Percentiles rank a stretch among this genome's conserved stretches.
These are phyloP conservation scores for Teleogryllus occipitalis DNA, from an alignment of 1,140 invertebrate genomes.

Conservation along the genomic window DNA sequence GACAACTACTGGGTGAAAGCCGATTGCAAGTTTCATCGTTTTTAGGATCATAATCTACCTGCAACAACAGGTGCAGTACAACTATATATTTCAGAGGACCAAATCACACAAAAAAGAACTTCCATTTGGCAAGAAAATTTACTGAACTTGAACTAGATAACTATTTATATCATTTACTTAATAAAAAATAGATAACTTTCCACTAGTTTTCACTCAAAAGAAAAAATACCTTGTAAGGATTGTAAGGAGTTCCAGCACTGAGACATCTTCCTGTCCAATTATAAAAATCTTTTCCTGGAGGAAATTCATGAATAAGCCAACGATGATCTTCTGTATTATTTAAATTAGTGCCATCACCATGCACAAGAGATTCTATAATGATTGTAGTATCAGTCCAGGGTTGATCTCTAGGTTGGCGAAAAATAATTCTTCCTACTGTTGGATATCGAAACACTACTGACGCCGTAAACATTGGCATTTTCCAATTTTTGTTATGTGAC, in stretches of 20 bases:
- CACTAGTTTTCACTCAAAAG: not conserved
- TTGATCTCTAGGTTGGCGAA: constrained; percentile 71
- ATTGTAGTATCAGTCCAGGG: constrained; percentile 75
- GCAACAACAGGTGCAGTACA: too few relatives aligned
- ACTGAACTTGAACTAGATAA: too few relatives aligned
- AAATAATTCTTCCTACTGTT: constrained; percentile 74
- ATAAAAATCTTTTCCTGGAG: constrained; percentile 76
- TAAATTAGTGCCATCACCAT: constrained; percentile 72
- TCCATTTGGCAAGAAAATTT: too few relatives aligned
- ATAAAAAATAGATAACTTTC: too few relatives aligned
- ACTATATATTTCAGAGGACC: too few relatives aligned
- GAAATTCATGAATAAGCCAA: constrained; percentile 53
- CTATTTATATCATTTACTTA: too few relatives aligned
- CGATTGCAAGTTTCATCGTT: constrained; percentile 9
- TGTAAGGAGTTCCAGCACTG: constrained; percentile 68
- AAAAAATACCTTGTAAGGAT: constrained; percentile 62
- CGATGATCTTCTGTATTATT: constrained; percentile 68
- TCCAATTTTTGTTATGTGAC: constrained; percentile 38
- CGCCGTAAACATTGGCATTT: constrained; percentile 61
- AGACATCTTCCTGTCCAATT: constrained; percentile 80
- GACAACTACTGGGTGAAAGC: constrained; percentile 19
- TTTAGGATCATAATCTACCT: constrained; percentile 11
- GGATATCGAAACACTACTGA: constrained; percentile 75
- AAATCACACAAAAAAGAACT: too few relatives aligned
- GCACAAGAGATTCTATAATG: constrained; percentile 59